A percentile compares a stretch with the other conserved stretches of the same genome.
phyloP scores from a whole-genome alignment of 2,888 invertebrate genomes.

The Caenorhabditis afra region DNA sequence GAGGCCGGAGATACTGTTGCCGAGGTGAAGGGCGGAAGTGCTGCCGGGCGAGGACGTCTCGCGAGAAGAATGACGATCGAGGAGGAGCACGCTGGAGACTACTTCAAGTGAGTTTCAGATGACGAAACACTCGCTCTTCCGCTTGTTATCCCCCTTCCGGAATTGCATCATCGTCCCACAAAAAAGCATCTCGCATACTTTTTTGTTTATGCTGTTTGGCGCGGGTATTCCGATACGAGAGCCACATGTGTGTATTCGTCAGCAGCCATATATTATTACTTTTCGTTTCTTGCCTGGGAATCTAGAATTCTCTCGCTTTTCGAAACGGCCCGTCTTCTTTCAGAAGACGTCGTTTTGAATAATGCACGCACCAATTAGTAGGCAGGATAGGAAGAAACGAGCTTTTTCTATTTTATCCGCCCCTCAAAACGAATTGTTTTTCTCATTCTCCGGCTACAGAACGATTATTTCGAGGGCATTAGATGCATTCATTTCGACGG shows the following conservation, averaged over 20 bases:
- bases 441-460: too few relatives aligned
- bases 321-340: too few relatives aligned
- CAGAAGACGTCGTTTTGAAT: not conserved
- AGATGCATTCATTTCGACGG: not conserved
- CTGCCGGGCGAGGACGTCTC: conserved; percentile 62
- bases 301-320: conserved; percentile 1
- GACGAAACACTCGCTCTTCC: not conserved
- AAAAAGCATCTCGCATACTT: not conserved
- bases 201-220: conserved; percentile 15
- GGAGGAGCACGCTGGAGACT: conserved; percentile 74
- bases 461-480: not conserved
- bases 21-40: conserved; percentile 45
- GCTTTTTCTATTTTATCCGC: not conserved
- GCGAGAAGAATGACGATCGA: conserved; percentile 75
- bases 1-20: conserved; percentile 50
- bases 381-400: not conserved
- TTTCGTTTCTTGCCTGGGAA: not conserved
- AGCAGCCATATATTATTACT: conserved; percentile 4
- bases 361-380: conserved; percentile 17
- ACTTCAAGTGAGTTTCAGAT: conserved; percentile 67
- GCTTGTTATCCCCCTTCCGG: too few relatives aligned
- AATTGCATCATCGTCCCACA: conserved; percentile 1
- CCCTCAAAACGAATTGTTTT: too few relatives aligned
- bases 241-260: conserved; percentile 16
- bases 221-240: conserved; percentile 11